Evolutionary conservation across 2,113 vertebrate genomes (phyloP).

Genomic region (Vimba vimba): DNA sequence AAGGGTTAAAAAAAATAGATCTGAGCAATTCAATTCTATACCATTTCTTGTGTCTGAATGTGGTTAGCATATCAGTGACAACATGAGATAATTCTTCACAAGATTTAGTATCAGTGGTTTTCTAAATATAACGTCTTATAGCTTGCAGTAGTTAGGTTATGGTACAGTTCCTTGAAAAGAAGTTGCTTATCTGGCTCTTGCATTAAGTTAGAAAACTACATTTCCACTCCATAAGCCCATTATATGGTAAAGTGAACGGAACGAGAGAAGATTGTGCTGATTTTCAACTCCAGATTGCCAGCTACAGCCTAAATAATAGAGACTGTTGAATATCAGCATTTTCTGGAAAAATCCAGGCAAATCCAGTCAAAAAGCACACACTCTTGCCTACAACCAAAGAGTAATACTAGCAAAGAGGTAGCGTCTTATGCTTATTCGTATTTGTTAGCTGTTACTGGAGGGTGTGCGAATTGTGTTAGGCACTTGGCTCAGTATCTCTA

Average conservation of each 20-base stretch:
- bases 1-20: conserved; percentile 5
- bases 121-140: neutral
- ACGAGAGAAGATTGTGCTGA: conserved; percentile 34
- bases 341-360: conserved; percentile 27
- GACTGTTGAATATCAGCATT: neutral
- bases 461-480: conserved; percentile 7
- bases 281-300: conserved; percentile 31
- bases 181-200: conserved; percentile 28
- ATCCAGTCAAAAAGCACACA: neutral
- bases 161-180: conserved; percentile 15
- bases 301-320: conserved; percentile 7
- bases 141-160: conserved; percentile 15
- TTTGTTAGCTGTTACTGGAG: conserved; percentile 17
- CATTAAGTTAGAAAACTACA: conserved; percentile 30
- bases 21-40: neutral
- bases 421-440: conserved; percentile 4
- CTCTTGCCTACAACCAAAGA: neutral
- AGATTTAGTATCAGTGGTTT: neutral
- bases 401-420: neutral
- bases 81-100: conserved; percentile 3
- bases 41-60: neutral
- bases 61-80: conserved; percentile 10
- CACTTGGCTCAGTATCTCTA: conserved; percentile 1
- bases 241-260: conserved; percentile 19
- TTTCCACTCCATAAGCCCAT: conserved; percentile 11